Evolutionary conservation across 2,888 invertebrate genomes (phyloP).

Genomic region (Anthoptus insignis): DNA sequence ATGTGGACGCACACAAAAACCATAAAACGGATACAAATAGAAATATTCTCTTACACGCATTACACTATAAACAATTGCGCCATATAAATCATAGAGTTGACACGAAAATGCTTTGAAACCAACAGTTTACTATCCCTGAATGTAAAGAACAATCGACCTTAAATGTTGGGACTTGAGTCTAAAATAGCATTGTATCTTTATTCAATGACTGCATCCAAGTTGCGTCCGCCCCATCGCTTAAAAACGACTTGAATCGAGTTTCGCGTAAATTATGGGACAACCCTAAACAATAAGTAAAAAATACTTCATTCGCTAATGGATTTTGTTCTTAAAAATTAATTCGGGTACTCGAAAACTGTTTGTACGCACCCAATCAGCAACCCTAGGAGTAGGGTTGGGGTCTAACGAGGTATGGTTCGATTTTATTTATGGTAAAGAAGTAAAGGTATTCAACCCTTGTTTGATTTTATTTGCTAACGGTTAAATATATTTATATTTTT

Average conservation of each 20-base stretch:
- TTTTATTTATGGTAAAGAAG: conserved; percentile 12
- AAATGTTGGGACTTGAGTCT: background rate
- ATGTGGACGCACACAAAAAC: conserved; percentile 75
- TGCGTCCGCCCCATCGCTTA: conserved; percentile 82
- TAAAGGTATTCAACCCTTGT: background rate
- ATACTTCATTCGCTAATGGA: conserved; percentile 83
- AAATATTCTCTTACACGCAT: conserved; percentile 83
- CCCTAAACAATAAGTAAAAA: conserved; percentile 80
- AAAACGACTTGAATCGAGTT: conserved; percentile 80
- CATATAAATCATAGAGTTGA: conserved; percentile 83
- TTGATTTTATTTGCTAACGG: background rate
- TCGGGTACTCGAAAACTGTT: conserved; percentile 80
- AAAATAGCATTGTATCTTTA: background rate
- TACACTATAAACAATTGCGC: conserved; percentile 80
- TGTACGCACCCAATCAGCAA: conserved; percentile 78
- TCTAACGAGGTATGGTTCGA: conserved; percentile 16
- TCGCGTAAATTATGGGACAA: conserved; percentile 84
- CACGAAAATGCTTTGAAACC: conserved; percentile 74
- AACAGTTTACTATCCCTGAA: conserved; percentile 46
- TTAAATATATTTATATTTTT: too few species aligned
- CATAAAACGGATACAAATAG: conserved; percentile 77
- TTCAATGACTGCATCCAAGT: conserved; percentile 45
- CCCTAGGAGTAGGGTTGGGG: conserved; percentile 53
- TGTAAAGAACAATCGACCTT: conserved; percentile 37
- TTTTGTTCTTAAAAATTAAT: conserved; percentile 86